Percentiles rank a stretch among this genome's conserved stretches.
Evolutionary conservation across 2,797 vertebrate genomes (phyloP).

Genomic region (Myiotriccus ornatus): DNA sequence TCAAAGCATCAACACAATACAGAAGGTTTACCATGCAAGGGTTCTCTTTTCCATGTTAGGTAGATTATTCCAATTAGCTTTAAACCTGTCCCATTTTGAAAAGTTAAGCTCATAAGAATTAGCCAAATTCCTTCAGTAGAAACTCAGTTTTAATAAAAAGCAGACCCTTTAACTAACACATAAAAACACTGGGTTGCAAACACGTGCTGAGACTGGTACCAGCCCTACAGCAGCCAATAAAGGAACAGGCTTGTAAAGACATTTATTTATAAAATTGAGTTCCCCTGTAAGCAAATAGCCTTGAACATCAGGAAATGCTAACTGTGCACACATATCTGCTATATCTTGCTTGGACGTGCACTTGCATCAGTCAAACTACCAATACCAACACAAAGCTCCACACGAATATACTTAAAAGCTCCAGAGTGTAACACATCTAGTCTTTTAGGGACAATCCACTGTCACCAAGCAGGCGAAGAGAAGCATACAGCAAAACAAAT

Average conservation of each 20-base stretch:
- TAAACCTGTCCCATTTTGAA: not conserved
- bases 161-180: not conserved
- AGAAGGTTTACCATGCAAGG: not conserved
- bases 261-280: not conserved
- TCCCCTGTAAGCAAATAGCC: not conserved
- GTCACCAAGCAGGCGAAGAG: not conserved
- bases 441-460: not conserved
- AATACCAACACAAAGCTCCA: not conserved
- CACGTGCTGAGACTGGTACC: not conserved
- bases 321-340: not conserved
- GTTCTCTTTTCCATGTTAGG: not conserved
- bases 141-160: not conserved
- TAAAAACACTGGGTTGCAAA: not conserved
- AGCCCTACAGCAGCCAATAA: not conserved
- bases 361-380: not conserved
- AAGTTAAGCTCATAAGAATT: not conserved
- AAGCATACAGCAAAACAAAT: not conserved
- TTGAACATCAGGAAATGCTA: not conserved
- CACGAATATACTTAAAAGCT: not conserved
- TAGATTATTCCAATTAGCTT: slow-evolving; percentile 11
- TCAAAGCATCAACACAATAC: not conserved
- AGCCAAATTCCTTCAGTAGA: not conserved
- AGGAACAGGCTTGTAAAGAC: not conserved
- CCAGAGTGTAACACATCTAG: not conserved
- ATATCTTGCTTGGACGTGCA: not conserved